Conservation (phyloP, 2,888 invertebrate species). For the Tetragonisca angustula region DNA sequence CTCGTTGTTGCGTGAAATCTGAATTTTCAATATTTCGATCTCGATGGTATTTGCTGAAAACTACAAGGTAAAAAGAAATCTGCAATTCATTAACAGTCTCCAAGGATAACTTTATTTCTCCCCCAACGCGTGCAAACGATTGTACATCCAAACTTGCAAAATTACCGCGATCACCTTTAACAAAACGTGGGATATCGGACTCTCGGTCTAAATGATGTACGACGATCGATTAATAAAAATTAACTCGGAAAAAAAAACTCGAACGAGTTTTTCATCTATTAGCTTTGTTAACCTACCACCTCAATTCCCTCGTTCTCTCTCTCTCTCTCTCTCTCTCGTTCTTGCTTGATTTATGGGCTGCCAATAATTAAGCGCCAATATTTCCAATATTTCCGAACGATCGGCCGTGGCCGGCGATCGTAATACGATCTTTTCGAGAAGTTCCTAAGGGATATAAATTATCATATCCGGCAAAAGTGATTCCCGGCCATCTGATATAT, state of each 20-base stretch:
- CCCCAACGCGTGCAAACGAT: background rate
- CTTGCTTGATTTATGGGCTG: slow-evolving; percentile 25
- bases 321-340: background rate
- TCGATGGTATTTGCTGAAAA: too few species aligned
- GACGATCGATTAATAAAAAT: slow-evolving; percentile 21
- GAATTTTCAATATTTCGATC: background rate
- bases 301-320: too few species aligned
- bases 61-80: too few species aligned
- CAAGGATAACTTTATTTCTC: background rate
- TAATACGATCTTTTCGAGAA: slow-evolving; percentile 18
- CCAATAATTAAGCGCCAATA: slow-evolving; percentile 35
- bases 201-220: background rate
- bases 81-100: background rate
- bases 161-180: background rate
- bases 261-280: slow-evolving; percentile 8
- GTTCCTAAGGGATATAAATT: slow-evolving; percentile 22
- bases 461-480: slow-evolving; percentile 34
- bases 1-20: background rate
- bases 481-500: slow-evolving; percentile 44
- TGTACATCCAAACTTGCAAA: background rate
- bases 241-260: background rate
- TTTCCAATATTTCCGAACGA: slow-evolving; percentile 10
- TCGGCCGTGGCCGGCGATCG: background rate
- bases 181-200: background rate
- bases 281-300: slow-evolving; percentile 4